A percentile compares a stretch with the other conserved stretches of the same genome.
Conservation (phyloP, 1,140 invertebrate genomes). For the Pectinophora gossypiella region DNA sequence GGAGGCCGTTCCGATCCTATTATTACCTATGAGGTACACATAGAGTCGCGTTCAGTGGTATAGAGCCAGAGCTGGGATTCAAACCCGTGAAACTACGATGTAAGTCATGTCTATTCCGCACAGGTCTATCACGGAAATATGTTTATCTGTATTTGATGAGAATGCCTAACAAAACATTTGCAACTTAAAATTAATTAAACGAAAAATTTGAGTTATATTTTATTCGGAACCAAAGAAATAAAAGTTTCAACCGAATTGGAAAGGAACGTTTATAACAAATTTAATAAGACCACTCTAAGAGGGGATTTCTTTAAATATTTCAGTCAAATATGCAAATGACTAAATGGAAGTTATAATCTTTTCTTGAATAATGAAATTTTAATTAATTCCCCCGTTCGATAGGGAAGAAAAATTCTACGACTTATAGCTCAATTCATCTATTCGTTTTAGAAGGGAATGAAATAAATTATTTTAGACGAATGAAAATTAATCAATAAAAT, state of each 20-base stretch:
- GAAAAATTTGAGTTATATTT: constrained; percentile 4
- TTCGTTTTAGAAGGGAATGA: constrained; percentile 25
- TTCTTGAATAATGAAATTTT: constrained; percentile 61
- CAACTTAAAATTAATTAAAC: constrained; percentile 1
- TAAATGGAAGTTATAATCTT: constrained; percentile 59
- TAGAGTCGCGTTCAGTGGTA: no score
- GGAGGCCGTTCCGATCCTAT: no score
- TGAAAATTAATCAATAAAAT: no score
- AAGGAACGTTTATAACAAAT: constrained; percentile 47
- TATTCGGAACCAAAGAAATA: constrained; percentile 23
- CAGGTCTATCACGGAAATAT: no score
- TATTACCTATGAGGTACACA: no score
- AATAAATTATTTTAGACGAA: no score
- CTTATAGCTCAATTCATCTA: constrained; percentile 15
- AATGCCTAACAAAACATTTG: no score
- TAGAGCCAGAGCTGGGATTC: no score
- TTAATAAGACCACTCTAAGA: constrained; percentile 48
- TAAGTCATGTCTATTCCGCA: no score
- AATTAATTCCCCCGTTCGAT: constrained; percentile 37
- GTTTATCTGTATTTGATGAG: no score
- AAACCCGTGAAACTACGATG: no score
- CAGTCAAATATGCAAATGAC: constrained; percentile 60
- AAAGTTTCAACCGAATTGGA: constrained; percentile 24
- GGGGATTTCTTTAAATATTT: constrained; percentile 50
- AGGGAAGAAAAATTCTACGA: constrained; percentile 19